Base-by-base conservation (phyloP, 2,113 vertebrate genomes). In the Chroicocephalus ridibundus region DNA sequence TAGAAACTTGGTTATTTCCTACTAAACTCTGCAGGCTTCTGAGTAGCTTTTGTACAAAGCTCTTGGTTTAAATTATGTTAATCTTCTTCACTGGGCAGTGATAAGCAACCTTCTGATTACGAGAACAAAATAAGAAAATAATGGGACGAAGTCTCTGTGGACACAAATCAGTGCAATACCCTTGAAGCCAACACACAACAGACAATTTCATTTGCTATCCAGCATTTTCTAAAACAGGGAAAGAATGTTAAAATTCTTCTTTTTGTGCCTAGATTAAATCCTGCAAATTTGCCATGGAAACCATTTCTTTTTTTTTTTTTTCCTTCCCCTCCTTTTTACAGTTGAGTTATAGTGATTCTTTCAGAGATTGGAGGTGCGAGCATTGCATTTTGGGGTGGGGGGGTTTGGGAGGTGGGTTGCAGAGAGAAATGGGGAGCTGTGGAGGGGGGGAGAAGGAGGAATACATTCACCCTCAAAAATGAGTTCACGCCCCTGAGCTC, bases 221-320 rank as follows among this genome's bases (percentile, higher is more conserved):
- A 91, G 76, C 40, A 49, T 78, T 83, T 78, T 86, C 55, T 91
- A 85, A 91, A 95, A 81, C 61, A 94, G 34, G 55, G 64, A 90
- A 92, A 86, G 94, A 97, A 93, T 94, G 88, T 75, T 85, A 96
- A 96, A 96, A 90, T 93, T 96, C 64, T 94, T 87, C 71, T 94
- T 82, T 91, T 84, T 81, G 60, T 86, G 68, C 40, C 3, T 27
- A 83, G 88, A 94, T 93, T 85, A 94, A 96, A 88, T 92, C 71
- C 84, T 96, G 86, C 78, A 90, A 86, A 93, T 94, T 95, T 97
- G 65, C 96, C 95, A 94, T 97, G 96, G 96, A 96, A 97, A 97
- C 90, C 58, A 52, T 32, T 77, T 60, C 12, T 82, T 49, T 25
- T 51, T 20, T 88, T 54, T 76, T 54, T 76, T 29, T 19, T 58